Conservation (phyloP, 2,888 invertebrate genomes). For the Lottia scabra region DNA sequence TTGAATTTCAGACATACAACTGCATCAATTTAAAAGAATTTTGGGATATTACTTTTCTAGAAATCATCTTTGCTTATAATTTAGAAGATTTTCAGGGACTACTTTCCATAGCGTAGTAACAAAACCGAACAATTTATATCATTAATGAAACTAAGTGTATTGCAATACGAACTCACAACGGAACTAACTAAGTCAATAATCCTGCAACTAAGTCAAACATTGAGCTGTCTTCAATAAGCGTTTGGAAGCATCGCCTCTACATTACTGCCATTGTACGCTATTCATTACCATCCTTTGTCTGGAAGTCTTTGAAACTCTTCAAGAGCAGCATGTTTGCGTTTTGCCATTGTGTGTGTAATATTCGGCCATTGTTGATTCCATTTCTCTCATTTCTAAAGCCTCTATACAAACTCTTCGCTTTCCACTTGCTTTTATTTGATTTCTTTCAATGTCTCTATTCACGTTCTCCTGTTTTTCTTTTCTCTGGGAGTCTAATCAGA, state of each 20-base stretch:
- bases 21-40: no score
- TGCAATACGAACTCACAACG: no score
- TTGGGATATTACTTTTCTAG: no score
- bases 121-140: no score
- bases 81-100: no score
- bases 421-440: background rate
- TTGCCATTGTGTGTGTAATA: background rate
- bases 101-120: no score
- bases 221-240: background rate
- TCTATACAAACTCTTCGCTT: background rate
- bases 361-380: background rate
- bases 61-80: no score
- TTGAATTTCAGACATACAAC: no score
- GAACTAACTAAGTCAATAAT: no score
- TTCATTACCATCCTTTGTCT: background rate
- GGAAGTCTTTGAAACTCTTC: background rate
- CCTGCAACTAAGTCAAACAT: background rate
- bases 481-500: background rate
- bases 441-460: background rate
- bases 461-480: background rate
- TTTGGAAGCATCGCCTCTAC: background rate
- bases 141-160: no score
- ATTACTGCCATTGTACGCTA: background rate
- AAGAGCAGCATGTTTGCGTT: background rate
- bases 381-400: background rate